Evolutionary conservation across 1,140 invertebrate genomes (phyloP), one percentile per base, ranked within the genome.

Genomic region (Leptoteleia sp.): DNA sequence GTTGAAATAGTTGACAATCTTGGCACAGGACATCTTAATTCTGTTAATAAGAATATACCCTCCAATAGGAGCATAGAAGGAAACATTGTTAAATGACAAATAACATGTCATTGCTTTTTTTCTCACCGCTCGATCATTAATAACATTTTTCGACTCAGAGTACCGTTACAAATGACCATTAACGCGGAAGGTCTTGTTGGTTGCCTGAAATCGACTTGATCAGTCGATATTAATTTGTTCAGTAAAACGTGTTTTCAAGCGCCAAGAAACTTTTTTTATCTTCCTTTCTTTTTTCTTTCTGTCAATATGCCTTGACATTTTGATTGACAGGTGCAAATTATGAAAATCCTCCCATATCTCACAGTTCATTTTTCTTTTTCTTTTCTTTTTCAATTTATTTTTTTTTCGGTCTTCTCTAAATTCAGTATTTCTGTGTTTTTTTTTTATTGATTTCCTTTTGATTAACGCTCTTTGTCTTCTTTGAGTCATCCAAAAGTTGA

Each of bases 91-190:
- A 27, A 27, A 45, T 25, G 2, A 25, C 19, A 22, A 22, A 22
- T 22, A 22, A 9, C 42, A 13, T 31, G 3, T n/a, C 12, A 25
- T 11, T 13, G 3, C 4, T 11, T 25, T 54, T 54, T 54, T 22
- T 25, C 4, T 25, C n/a, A n/a, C 8, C 29, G 8, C 11, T 9
- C 15, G 16, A 5, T 25, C 22, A 55, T 55, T 55, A 55, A 50
- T 13, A 12, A 25, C 1, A 55, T 55, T 38, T 55, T 55, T 25
- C 9, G 47, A 6, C 6, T 19, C 6, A 4, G 29, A 55, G 19
- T 13, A 55, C 52, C 54, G 54, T 57, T 57, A 57, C 43, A 57
- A 43, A 31, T 57, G 19, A 25, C 31, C 33, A 54, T 54, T 38
- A 54, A 12, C 27, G 38, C 25, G 6, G 13, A 25, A 38, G 17